Conservation (phyloP, 2,888 invertebrate species). For the Andrena marginata region DNA sequence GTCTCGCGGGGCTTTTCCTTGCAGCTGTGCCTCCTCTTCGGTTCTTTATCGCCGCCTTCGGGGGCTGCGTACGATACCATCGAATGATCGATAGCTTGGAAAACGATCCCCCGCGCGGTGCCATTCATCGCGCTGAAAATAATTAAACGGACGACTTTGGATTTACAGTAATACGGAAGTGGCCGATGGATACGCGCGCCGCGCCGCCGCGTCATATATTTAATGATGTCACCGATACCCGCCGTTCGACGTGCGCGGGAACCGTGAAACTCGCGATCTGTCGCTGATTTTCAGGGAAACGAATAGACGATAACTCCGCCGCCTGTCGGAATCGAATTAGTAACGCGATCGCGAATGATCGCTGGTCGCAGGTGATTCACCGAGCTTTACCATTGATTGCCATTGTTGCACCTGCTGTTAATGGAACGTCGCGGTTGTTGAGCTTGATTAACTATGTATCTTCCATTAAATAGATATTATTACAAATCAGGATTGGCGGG, state of each 20-base stretch:
- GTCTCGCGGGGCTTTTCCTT: constrained; percentile 41
- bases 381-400: not conserved
- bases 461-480: too few species aligned
- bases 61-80: constrained; percentile 51
- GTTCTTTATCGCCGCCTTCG: constrained; percentile 58
- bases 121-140: constrained; percentile 65
- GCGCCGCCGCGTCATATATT: constrained; percentile 47
- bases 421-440: not conserved
- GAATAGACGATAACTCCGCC: not conserved
- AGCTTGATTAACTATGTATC: too few species aligned
- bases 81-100: constrained; percentile 66
- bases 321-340: not conserved
- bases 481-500: too few species aligned
- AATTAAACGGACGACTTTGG: constrained; percentile 67
- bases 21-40: constrained; percentile 14
- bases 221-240: constrained; percentile 52
- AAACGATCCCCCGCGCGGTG: constrained; percentile 62
- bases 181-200: constrained; percentile 53
- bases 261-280: constrained; percentile 43
- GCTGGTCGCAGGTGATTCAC: not conserved
- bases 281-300: constrained; percentile 39
- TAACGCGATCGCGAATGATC: not conserved
- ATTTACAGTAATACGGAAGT: constrained; percentile 73
- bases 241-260: constrained; percentile 45
- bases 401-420: not conserved